Evolutionary conservation across 2,113 vertebrate species (phyloP).

Genomic region (Strix aluco): DNA sequence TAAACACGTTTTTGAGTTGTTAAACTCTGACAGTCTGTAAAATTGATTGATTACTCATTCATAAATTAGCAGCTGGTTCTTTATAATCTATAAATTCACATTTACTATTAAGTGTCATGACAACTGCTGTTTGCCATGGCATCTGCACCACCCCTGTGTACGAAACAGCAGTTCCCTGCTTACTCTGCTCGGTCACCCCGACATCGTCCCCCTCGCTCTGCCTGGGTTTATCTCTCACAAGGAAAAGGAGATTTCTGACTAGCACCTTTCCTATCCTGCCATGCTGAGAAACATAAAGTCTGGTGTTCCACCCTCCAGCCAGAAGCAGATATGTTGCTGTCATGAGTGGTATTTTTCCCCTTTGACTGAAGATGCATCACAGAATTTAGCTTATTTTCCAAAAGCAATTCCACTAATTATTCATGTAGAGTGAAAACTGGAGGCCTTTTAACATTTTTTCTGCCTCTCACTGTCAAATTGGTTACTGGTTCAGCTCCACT

Average conservation of each 20-base stretch:
- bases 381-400: neutral
- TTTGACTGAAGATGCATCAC: neutral
- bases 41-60: neutral
- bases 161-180: neutral
- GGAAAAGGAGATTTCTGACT: neutral
- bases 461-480: neutral
- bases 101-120: neutral
- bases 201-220: fast-evolving
- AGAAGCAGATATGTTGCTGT: neutral
- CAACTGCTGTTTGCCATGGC: fast-evolving
- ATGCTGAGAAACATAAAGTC: neutral
- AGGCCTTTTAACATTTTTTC: neutral
- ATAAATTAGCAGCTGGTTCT: neutral
- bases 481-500: neutral
- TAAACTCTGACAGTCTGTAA: neutral
- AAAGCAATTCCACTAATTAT: neutral
- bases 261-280: neutral
- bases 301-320: neutral
- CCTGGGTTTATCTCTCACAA: neutral
- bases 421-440: neutral
- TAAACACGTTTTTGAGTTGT: neutral
- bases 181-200: fast-evolving
- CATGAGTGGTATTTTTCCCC: neutral
- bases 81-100: neutral
- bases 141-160: fast-evolving